Conservation (phyloP, 1,140 invertebrate genomes). For the Drosophila nebulosa region DNA sequence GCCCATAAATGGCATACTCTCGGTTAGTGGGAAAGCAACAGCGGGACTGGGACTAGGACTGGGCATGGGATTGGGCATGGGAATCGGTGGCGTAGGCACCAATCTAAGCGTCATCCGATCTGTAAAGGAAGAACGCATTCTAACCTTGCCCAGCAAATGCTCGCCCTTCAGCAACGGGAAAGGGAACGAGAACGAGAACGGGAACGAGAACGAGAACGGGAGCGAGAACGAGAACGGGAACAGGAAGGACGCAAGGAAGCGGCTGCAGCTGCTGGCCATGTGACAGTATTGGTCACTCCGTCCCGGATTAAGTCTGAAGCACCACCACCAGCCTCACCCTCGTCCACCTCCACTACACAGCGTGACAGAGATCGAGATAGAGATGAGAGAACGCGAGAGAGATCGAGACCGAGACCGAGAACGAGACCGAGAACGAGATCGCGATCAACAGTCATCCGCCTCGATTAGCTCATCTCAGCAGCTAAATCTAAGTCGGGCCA, state of each 20-base stretch:
- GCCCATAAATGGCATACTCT: constrained; percentile 60
- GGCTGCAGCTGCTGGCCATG: constrained; percentile 81
- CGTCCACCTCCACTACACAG: constrained; percentile 50
- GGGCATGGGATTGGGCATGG: not conserved
- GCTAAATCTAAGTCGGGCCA: constrained; percentile 49
- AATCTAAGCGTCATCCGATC: constrained; percentile 78
- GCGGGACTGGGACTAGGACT: not conserved
- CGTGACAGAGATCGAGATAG: constrained; percentile 28
- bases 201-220: constrained; percentile 41
- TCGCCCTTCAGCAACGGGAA: constrained; percentile 68
- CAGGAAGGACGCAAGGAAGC: constrained; percentile 58
- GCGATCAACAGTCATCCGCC: constrained; percentile 50
- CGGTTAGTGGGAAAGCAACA: not conserved
- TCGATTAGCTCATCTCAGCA: constrained; percentile 64
- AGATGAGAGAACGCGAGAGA: constrained; percentile 24
- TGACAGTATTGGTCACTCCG: constrained; percentile 78
- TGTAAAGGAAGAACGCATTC: constrained; percentile 75
- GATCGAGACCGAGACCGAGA: constrained; percentile 27
- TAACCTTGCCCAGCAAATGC: constrained; percentile 75
- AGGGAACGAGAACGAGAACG: constrained; percentile 43
- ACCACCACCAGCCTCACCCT: constrained; percentile 74
- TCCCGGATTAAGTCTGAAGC: constrained; percentile 78
- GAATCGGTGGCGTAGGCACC: constrained; percentile 23
- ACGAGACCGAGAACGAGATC: constrained; percentile 18
- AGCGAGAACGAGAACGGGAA: constrained; percentile 58